These are phyloP conservation scores for Asbolus verrucosus DNA, from an alignment of 1,140 invertebrate species.

Conservation along the genomic window DNA sequence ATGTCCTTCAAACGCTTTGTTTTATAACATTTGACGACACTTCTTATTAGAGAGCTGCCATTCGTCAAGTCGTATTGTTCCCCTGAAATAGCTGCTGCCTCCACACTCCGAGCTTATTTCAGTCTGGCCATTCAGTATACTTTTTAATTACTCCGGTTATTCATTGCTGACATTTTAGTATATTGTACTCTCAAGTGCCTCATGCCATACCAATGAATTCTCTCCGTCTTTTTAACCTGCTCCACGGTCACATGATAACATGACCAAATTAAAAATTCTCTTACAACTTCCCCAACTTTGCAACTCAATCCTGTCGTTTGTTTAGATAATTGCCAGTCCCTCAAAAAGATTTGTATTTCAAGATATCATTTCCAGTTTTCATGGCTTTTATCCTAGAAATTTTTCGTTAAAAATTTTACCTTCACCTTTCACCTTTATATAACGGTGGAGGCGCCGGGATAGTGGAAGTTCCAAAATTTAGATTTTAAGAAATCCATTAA, in stretches of 20 bases:
- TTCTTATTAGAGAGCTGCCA: constrained; percentile 42
- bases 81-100: constrained; percentile 12
- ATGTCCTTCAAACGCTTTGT: constrained; percentile 39
- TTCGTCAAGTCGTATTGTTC: constrained; percentile 43
- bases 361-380: constrained; percentile 9
- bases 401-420: constrained; percentile 29
- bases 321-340: constrained; percentile 26
- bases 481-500: too few relatives aligned
- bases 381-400: not conserved
- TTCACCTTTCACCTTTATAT: too few relatives aligned
- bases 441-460: too few relatives aligned
- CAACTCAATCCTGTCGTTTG: constrained; percentile 10
- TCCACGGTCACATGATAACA: constrained; percentile 7
- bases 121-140: constrained; percentile 33
- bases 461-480: too few relatives aligned
- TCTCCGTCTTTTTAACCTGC: constrained; percentile 34
- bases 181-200: constrained; percentile 30
- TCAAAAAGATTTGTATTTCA: constrained; percentile 25
- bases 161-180: constrained; percentile 31
- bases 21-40: constrained; percentile 41
- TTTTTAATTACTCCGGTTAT: constrained; percentile 41
- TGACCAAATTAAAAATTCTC: constrained; percentile 35
- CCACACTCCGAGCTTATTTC: constrained; percentile 26
- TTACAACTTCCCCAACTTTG: constrained; percentile 16
- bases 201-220: constrained; percentile 20